Evolutionary conservation across 2,113 vertebrate species (phyloP), one percentile per base, ranked within the genome.

Genomic region (Oncorhynchus nerka): DNA sequence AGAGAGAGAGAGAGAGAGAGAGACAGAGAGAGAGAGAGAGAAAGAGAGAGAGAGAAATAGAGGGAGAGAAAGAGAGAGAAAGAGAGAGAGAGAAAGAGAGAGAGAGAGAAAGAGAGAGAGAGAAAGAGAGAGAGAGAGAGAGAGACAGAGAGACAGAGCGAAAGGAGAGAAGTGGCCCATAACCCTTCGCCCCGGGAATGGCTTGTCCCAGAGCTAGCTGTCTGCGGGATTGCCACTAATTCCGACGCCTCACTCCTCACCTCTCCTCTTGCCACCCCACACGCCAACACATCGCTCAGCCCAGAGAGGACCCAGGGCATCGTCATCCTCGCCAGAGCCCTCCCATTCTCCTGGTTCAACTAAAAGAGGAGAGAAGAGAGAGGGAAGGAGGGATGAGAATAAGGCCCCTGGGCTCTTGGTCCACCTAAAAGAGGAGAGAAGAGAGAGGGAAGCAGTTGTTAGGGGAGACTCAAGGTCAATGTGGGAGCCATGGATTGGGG

Each of bases 381-480:
- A 34, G 5, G 6, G 34, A 39, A 2, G 34, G 34, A 8, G 34
- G 6, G 34, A 39, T 5, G 34, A 34, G 34, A 6, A 6, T 6
- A 45, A 9, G 57, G 34, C 16, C 28, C 67, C 34, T 24, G 32
- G 13, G 34, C 16, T 16, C 66, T 1, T 51, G 16, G 74, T 74
- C 79, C 72, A 68, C 80, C 83, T 80, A 69, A 81, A 82, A 28
- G 28, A 28, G 28, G 3, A 28, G 28, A 28, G 28, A 28, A 76
- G 22, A 28, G 83, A 19, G 77, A 66, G 55, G 70, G 48, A 4
- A 45, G 78, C 30, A 78, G 79, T 28, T 28, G 69, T 66, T 71
- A 51, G 77, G 81, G 68, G 70, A 68, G 84, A 88, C 82, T 92
- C 81, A 93, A 94, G 93, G 92, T 93, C 90, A 91, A 73, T 78